Evolutionary conservation across 2,888 invertebrate species (phyloP), one percentile per base, ranked within the genome.

Genomic region (Eulithis prunata): DNA sequence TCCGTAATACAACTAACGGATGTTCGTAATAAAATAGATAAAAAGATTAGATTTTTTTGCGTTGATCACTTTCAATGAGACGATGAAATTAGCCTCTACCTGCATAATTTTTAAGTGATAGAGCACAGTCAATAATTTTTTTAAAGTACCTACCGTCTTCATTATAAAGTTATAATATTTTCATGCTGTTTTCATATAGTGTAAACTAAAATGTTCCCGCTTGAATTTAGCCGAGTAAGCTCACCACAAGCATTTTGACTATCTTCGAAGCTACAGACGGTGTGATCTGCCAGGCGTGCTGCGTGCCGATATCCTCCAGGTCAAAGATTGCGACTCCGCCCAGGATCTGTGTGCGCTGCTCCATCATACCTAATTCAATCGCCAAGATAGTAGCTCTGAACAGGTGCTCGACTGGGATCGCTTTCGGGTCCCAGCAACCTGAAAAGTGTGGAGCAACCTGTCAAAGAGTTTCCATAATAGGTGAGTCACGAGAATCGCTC

Each of bases 271-370:
- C 96, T 3, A 96, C 89, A 1, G 93, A 93, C 0, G 97, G 97
- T 6, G 96, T 96, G 69, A 97, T 89, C 72, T 96, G 94, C 94
- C 96, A 95, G 0, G 95, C 95, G 69, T 97, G 97, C 68, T 95
- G 94, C 71, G 96, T 93, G 0, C 95, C 94, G 55, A 97, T 93
- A 63, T 95, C 95, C 67, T 95, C 94, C 45, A 97, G 88, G 83
- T 97, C 97, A 74, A 97, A 97, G 63, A 97, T 92, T 8, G 95
- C 96, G 5, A 96, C 93, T 0, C 97, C 97, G 0, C 97, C 97
- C 32, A 96, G 87, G 64, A 97, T 95, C 85, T 97, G 97, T 0
- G 95, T 95, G 8, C 95, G 90, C 6, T 95, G 96, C 79, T 97
- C 97, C 75, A 97, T 80, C 61, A 96, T 93, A 0, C 96, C 97